These are phyloP conservation scores for Pantherophis alleghaniensis DNA, from an alignment of 2,797 vertebrate genomes.

Conservation along the genomic window DNA sequence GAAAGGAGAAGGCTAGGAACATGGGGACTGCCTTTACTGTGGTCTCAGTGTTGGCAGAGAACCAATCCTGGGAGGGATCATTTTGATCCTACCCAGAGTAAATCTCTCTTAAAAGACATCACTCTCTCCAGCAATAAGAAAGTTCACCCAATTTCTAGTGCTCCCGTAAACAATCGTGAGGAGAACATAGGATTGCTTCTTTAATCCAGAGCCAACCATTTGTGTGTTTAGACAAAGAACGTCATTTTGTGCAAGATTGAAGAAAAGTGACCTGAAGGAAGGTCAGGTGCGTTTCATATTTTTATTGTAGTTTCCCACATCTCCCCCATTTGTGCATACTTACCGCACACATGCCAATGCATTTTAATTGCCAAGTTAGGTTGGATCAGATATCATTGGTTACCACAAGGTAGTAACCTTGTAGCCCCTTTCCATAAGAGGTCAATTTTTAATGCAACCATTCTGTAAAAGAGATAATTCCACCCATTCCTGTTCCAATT, in stretches of 20 bases:
- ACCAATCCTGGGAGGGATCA: not conserved
- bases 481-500: not conserved
- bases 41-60: not conserved
- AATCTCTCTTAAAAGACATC: not conserved
- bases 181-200: not conserved
- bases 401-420: not conserved
- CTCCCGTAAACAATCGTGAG: not conserved
- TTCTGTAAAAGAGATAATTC: conserved; percentile 38
- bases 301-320: conserved; percentile 9
- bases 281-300: not conserved
- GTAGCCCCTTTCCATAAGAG: conserved; percentile 1
- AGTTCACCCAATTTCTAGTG: not conserved
- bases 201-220: not conserved
- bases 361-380: not conserved
- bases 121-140: not conserved
- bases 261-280: conserved; percentile 32
- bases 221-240: not conserved
- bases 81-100: not conserved
- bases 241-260: not conserved
- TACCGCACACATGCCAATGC: not conserved
- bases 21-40: not conserved
- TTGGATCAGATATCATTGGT: conserved; percentile 17
- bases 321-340: not conserved
- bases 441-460: not conserved
- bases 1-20: not conserved